Evolutionary conservation across 2,888 invertebrate species (phyloP).

Genomic region (Eupeodes luniger): DNA sequence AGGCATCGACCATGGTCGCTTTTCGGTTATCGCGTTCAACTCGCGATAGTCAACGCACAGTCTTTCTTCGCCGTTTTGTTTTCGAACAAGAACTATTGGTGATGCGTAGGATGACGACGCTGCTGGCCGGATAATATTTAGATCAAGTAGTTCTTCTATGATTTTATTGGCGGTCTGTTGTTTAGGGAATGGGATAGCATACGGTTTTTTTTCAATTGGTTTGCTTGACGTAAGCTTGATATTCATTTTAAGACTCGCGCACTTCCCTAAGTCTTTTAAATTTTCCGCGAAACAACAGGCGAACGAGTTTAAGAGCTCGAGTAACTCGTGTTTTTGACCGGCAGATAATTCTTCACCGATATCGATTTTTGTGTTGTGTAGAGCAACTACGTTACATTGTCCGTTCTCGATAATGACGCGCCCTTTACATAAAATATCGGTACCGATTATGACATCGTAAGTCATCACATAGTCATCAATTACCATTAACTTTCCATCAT

Average conservation of each 20-base stretch:
- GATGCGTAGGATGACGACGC: too few species aligned
- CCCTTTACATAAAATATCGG: neutral
- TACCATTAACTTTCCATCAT: neutral
- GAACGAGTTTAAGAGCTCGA: conserved; percentile 22
- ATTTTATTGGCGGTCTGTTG: too few species aligned
- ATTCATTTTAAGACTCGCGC: too few species aligned
- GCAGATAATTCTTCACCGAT: conserved; percentile 7
- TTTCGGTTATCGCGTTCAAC: conserved; percentile 63
- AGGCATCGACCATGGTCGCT: conserved; percentile 71
- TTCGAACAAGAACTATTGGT: conserved; percentile 71
- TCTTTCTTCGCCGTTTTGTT: conserved; percentile 71
- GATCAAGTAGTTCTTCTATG: too few species aligned
- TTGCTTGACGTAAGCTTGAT: too few species aligned
- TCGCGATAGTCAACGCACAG: conserved; percentile 69
- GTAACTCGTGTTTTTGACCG: too few species aligned
- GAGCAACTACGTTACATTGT: neutral
- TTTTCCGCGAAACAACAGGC: conserved; percentile 49
- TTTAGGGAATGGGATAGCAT: too few species aligned
- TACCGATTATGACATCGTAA: conserved; percentile 18
- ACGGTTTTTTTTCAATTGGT: too few species aligned
- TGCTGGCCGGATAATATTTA: too few species aligned
- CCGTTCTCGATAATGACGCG: too few species aligned
- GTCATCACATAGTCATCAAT: conserved; percentile 24
- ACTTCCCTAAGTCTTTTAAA: conserved; percentile 31
- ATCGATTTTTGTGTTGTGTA: conserved; percentile 9